phyloP scores from a whole-genome alignment of 1,140 invertebrate genomes.

The Saxidomus purpurata region DNA sequence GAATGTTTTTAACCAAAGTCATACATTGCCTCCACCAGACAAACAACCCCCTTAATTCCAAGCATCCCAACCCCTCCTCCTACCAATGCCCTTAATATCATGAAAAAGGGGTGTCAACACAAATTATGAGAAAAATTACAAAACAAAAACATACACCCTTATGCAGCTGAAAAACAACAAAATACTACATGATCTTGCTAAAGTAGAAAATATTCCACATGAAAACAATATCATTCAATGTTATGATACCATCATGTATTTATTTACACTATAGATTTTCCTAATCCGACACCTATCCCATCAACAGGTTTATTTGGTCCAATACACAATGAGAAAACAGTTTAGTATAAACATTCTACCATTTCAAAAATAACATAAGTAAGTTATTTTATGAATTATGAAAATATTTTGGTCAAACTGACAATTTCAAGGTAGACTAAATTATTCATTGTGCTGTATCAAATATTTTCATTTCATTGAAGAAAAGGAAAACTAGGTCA shows the following conservation, averaged over 20 bases:
- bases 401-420: neutral
- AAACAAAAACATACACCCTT: neutral
- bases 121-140: too few relatives aligned
- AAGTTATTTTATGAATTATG: neutral
- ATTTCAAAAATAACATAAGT: neutral
- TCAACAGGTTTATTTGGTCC: neutral
- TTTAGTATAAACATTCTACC: neutral
- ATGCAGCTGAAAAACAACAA: too few relatives aligned
- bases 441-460: neutral
- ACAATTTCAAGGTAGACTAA: neutral
- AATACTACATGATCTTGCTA: neutral
- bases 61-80: too few relatives aligned
- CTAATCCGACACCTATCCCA: constrained; percentile 3
- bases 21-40: too few relatives aligned
- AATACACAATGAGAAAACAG: neutral
- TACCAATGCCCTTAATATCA: too few relatives aligned
- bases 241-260: neutral
- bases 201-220: too few relatives aligned
- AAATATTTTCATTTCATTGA: neutral
- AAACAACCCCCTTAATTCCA: too few relatives aligned
- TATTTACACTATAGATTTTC: neutral
- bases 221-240: neutral
- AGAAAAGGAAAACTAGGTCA: neutral
- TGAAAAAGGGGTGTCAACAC: too few relatives aligned
- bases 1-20: too few relatives aligned